Evolutionary conservation across 2,113 vertebrate species (phyloP).

Genomic region (Felis chaus): DNA sequence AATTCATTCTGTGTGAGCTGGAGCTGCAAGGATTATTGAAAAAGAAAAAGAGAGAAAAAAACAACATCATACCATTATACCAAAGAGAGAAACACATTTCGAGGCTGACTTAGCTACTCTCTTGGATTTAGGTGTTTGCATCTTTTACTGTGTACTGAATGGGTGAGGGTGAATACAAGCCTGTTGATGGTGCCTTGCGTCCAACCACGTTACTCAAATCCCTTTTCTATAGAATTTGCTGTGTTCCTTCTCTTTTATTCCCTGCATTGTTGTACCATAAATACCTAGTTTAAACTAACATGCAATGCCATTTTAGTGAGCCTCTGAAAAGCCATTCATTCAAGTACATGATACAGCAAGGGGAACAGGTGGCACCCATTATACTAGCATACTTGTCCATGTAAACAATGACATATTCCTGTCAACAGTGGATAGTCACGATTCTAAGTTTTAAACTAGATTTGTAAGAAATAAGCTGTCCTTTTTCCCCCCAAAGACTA

Average conservation of each 20-base stretch:
- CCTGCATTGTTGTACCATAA: not conserved
- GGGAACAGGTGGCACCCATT: not conserved
- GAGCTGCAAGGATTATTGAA: conserved; percentile 67
- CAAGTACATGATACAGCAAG: not conserved
- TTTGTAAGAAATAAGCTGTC: not conserved
- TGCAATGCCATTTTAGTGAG: conserved; percentile 40
- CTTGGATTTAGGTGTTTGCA: conserved; percentile 20
- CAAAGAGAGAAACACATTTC: conserved; percentile 54
- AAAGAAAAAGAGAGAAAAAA: conserved; percentile 17
- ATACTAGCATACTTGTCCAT: not conserved
- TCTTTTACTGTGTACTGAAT: not conserved
- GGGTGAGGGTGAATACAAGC: not conserved
- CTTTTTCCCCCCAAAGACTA: not conserved
- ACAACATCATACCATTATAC: not conserved
- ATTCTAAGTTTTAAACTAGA: conserved; percentile 30
- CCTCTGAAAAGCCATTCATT: conserved; percentile 50
- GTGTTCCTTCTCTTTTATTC: conserved; percentile 11
- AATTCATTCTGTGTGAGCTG: conserved; percentile 62
- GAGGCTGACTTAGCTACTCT: conserved; percentile 45
- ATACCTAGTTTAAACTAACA: conserved; percentile 38
- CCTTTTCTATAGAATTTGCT: not conserved
- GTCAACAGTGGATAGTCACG: not conserved
- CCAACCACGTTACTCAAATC: not conserved
- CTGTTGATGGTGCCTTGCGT: not conserved
- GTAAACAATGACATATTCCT: conserved; percentile 30